A percentile compares a stretch with the other conserved stretches of the same genome.
These are phyloP conservation scores for Poeciliopsis paucimaculata DNA, from an alignment of 2,797 vertebrate species.

Conservation along the genomic window DNA sequence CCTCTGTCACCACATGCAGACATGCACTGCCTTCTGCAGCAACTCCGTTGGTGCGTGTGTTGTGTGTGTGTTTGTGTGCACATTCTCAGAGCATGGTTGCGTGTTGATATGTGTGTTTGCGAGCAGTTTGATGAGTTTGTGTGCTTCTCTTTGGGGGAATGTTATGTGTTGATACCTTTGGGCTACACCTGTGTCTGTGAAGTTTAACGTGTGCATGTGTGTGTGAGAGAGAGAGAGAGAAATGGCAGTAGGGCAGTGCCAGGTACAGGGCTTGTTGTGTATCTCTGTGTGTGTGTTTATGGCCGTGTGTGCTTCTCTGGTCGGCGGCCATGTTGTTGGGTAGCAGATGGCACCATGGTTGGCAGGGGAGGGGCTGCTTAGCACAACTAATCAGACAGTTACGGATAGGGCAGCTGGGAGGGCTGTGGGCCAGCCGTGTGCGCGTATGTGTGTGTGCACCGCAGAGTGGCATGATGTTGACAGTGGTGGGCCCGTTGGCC, in stretches of 20 bases:
- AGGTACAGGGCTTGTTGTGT: conserved; percentile 69
- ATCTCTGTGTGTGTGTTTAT: conserved; percentile 38
- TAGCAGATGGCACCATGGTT: conserved; percentile 85
- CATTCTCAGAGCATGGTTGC: conserved; percentile 21
- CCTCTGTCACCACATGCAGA: conserved; percentile 55
- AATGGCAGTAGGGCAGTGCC: conserved; percentile 66
- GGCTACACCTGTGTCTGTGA: conserved; percentile 77
- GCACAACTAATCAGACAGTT: conserved; percentile 99
- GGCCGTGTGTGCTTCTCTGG: conserved; percentile 81
- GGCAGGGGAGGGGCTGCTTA: conserved; percentile 99
- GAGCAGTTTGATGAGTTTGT: conserved; percentile 31
- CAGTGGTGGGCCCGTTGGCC: conserved; percentile 96
- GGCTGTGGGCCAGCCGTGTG: conserved; percentile 92
- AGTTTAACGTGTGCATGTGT: conserved; percentile 74
- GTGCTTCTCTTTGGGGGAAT: conserved; percentile 60
- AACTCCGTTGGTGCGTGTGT: conserved; percentile 56
- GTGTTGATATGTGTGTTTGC: conserved; percentile 20
- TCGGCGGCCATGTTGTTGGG: conserved; percentile 96
- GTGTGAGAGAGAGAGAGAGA: conserved; percentile 38
- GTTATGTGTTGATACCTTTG: conserved; percentile 76
- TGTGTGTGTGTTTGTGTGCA: conserved; percentile 14
- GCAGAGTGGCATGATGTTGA: conserved; percentile 92
- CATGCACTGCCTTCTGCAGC: conserved; percentile 56
- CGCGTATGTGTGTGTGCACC: conserved; percentile 55
- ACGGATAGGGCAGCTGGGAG: conserved; percentile 99